These are phyloP conservation scores for Diadophis punctatus DNA, from an alignment of 2,113 vertebrate genomes.

Conservation along the genomic window DNA sequence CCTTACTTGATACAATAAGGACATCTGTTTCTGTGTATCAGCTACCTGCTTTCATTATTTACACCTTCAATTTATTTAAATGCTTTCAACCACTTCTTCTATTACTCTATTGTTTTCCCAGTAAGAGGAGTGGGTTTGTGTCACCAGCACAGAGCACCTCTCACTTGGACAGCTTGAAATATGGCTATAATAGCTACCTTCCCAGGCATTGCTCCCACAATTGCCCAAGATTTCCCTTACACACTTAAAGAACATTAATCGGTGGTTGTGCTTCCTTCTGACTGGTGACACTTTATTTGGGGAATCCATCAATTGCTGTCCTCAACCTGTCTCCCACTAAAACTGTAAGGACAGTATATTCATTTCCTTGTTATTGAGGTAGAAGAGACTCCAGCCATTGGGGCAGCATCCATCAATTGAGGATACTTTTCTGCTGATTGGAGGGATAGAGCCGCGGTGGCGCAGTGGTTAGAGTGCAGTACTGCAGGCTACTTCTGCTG, in stretches of 20 bases:
- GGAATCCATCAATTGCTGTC: not conserved
- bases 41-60: not conserved
- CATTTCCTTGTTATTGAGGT: not conserved
- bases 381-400: not conserved
- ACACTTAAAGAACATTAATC: not conserved
- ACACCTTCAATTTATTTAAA: not conserved
- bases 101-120: not conserved
- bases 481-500: too few relatives aligned
- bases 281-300: not conserved
- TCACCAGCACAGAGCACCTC: not conserved
- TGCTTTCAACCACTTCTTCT: not conserved
- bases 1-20: not conserved
- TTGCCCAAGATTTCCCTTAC: not conserved
- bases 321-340: not conserved
- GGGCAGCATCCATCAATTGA: not conserved
- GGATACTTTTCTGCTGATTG: not conserved
- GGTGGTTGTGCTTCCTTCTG: not conserved
- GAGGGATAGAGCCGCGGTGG: too few relatives aligned
- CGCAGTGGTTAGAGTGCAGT: too few relatives aligned
- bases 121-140: not conserved
- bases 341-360: not conserved
- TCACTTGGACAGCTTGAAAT: not conserved
- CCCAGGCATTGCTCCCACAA: not conserved
- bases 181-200: not conserved
- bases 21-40: not conserved